Conservation (phyloP, 2,888 invertebrate species). For the Pedicia rivosa region DNA sequence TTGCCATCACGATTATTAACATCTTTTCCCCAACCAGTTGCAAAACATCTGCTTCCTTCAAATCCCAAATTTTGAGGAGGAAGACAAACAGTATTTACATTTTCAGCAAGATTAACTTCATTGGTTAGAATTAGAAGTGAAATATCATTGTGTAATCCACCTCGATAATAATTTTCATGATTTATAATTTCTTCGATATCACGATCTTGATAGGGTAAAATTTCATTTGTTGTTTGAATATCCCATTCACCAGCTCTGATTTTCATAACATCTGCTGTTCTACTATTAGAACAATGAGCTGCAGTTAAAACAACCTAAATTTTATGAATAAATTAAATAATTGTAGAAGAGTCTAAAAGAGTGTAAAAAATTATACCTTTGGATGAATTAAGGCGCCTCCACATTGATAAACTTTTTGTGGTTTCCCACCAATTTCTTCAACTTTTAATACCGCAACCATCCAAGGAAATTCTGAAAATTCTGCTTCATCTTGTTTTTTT, state of each 20-base stretch:
- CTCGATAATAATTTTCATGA: conserved; percentile 45
- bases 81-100: conserved; percentile 54
- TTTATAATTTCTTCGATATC: conserved; percentile 37
- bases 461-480: conserved; percentile 33
- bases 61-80: conserved; percentile 33
- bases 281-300: conserved; percentile 50
- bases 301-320: conserved; percentile 59
- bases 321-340: too few relatives aligned
- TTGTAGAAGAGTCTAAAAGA: too few relatives aligned
- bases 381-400: conserved; percentile 27
- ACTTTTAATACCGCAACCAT: conserved; percentile 36
- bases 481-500: conserved; percentile 43
- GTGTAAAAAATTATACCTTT: too few relatives aligned
- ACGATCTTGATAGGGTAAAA: conserved; percentile 52
- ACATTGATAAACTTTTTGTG: conserved; percentile 31
- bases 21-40: conserved; percentile 28
- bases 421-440: conserved; percentile 14
- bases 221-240: conserved; percentile 53
- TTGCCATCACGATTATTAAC: conserved; percentile 31
- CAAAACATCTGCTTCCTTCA: conserved; percentile 21
- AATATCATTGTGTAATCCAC: conserved; percentile 56
- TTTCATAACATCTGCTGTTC: conserved; percentile 18
- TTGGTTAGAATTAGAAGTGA: conserved; percentile 48
- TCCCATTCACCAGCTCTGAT: conserved; percentile 72
- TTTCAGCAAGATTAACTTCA: conserved; percentile 43